Evolutionary conservation across 1,140 invertebrate species (phyloP), one percentile per base, ranked within the genome.

Genomic region (Caenorhabditis latens): DNA sequence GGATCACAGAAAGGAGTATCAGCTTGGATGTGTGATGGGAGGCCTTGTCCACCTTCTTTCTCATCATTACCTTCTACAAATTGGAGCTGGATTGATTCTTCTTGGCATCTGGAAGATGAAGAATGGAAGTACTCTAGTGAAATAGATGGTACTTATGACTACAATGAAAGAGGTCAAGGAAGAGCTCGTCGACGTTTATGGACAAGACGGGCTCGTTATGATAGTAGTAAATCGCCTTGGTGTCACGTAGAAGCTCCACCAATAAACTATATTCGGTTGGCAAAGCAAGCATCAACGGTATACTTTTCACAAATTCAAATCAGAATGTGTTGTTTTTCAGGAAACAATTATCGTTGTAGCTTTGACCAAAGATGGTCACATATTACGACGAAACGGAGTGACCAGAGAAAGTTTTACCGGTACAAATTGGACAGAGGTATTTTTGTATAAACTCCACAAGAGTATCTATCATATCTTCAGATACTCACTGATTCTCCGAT

Each of bases 361-460:
- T 24, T n/a, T 79, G 7, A 79, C 71, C 2, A 24, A 50, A 11
- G 71, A 79, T 53, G 71, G 71, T 13, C 71, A 79, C n/a, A 79
- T 79, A 9, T n/a, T 79, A 19, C 50, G 24, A 50, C 16, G 71
- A 79, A 79, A 79, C 46, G 71, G 71, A 79, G 71, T 79, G 3
- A 13, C 13, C 21, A 50, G 71, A 24, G 46, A 79, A 2, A 21
- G 50, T 40, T 79, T 79, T 50, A 50, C 46, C 24, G 71, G 71
- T 43, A 79, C 71, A 50, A 79, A n/a, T 53, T 79, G 71, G 71
- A 79, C 71, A 11, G 71, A 79, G 40, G 71, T 79, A 63, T 2
- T 1, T 11, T 40, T 4, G n/a, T 40, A 32, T 32, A 2, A 13
- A 63, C 19, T 21, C 14, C 1, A 63, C 9, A 9, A 24, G 5